Percentiles rank a stretch among this genome's conserved stretches.
phyloP scores from a whole-genome alignment of 2,797 vertebrate genomes.

The Tinamus major region DNA sequence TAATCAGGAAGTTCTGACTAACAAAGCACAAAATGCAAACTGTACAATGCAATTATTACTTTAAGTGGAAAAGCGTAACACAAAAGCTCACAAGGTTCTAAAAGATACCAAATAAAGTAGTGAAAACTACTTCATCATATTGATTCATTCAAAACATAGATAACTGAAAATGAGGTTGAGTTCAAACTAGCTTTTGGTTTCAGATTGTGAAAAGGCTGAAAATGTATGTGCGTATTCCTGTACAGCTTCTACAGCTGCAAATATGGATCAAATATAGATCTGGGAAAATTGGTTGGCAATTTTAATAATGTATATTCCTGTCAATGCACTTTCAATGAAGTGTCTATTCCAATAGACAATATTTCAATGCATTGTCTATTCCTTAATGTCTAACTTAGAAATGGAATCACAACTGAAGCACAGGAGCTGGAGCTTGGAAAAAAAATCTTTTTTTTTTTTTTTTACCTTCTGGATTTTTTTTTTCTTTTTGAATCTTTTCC shows the following conservation, averaged over 20 bases:
- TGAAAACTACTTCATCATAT: background rate
- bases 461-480: background rate
- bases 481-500: background rate
- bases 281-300: background rate
- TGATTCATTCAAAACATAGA: background rate
- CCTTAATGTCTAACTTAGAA: background rate
- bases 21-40: background rate
- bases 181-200: background rate
- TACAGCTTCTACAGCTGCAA: background rate
- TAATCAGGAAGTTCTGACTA: background rate
- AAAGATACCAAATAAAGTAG: background rate
- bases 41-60: background rate
- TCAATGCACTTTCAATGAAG: background rate
- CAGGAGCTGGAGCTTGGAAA: background rate
- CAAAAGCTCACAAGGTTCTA: background rate
- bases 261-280: background rate
- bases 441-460: background rate
- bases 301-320: background rate
- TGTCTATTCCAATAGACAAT: too few species aligned
- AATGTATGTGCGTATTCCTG: background rate
- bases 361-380: background rate
- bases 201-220: background rate
- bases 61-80: background rate
- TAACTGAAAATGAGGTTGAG: background rate
- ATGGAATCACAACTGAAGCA: background rate